Evolutionary conservation across 2,113 vertebrate species (phyloP).

Genomic region (Aleadryas rufinucha): DNA sequence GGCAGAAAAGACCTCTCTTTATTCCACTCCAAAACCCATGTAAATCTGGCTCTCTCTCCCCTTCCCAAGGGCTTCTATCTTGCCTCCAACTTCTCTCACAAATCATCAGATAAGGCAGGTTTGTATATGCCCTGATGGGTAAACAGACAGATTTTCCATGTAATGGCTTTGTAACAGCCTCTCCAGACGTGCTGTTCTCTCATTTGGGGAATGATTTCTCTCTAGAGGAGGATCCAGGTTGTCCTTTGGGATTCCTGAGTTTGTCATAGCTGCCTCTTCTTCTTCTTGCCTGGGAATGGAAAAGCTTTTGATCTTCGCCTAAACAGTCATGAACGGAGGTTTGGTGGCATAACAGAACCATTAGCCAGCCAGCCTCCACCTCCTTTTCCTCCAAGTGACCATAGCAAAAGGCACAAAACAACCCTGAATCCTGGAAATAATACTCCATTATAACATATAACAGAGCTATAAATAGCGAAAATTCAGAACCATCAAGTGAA

Average conservation of each 20-base stretch:
- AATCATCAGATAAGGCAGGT: background rate
- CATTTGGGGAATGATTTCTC: background rate
- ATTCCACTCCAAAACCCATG: background rate
- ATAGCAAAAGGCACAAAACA: background rate
- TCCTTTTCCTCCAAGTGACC: background rate
- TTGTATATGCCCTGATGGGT: background rate
- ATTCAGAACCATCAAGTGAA: background rate
- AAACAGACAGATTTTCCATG: background rate
- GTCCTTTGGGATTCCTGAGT: background rate
- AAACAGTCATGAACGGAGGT: background rate
- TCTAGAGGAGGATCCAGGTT: background rate
- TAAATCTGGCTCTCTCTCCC: background rate
- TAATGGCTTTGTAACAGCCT: background rate
- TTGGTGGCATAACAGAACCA: background rate
- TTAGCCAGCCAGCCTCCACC: background rate
- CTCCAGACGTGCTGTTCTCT: background rate
- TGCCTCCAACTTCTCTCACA: background rate
- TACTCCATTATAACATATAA: background rate
- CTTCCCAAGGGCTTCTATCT: background rate
- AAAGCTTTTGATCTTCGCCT: background rate
- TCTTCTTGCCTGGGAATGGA: background rate
- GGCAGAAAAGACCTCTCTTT: background rate
- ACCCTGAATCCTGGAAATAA: background rate
- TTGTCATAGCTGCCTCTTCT: background rate
- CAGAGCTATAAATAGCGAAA: background rate